Evolutionary conservation across 1,140 invertebrate genomes (phyloP).

Genomic region (Mya arenaria): DNA sequence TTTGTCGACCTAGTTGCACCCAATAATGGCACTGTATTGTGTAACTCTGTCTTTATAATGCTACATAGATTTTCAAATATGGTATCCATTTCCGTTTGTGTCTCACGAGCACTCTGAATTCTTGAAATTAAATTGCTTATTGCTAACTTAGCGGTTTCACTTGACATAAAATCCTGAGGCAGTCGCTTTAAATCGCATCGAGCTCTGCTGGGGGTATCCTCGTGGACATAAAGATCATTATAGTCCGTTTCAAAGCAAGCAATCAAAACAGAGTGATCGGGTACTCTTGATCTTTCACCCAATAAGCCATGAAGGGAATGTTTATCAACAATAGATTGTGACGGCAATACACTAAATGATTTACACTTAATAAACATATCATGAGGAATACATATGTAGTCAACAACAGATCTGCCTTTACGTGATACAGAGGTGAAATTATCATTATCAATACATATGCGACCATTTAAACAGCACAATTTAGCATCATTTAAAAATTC

Average conservation of each 20-base stretch:
- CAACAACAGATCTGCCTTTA: slow-evolving; percentile 46
- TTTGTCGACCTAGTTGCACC: neutral
- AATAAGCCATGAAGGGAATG: slow-evolving; percentile 26
- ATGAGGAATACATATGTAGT: slow-evolving; percentile 47
- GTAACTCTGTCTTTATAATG: slow-evolving; percentile 17
- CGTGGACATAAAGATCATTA: neutral
- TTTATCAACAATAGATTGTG: slow-evolving; percentile 10
- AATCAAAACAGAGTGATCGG: slow-evolving; percentile 32
- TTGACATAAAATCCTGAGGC: slow-evolving; percentile 8
- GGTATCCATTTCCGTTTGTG: slow-evolving; percentile 39
- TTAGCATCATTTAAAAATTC: slow-evolving; percentile 48
- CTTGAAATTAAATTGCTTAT: slow-evolving; percentile 18
- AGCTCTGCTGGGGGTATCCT: neutral
- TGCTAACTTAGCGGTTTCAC: neutral
- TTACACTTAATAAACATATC: slow-evolving; percentile 15
- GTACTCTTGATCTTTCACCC: slow-evolving; percentile 30
- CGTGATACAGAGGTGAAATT: slow-evolving; percentile 21
- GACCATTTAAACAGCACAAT: slow-evolving; percentile 44
- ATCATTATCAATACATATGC: neutral
- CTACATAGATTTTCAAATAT: slow-evolving; percentile 37
- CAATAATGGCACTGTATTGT: neutral
- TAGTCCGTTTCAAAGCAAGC: neutral
- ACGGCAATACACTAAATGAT: neutral
- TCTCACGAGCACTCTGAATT: neutral
- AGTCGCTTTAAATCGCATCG: neutral